Conservation (phyloP, 1,140 invertebrate species). For the Trachymyrmex septentrionalis region DNA sequence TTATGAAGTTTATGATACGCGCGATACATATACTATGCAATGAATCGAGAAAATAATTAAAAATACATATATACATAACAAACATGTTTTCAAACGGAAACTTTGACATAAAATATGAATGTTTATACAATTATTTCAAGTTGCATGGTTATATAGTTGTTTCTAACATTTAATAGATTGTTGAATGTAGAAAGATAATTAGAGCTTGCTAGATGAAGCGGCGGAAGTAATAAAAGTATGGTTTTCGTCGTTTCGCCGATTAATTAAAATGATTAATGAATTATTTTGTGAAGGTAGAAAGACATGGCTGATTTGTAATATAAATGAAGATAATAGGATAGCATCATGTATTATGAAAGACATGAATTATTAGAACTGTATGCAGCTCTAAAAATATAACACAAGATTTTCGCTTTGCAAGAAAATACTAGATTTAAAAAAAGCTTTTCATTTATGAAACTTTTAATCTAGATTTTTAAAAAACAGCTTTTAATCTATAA, state of each 20-base stretch:
- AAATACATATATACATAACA: background rate
- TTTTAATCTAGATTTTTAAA: background rate
- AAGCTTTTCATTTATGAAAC: background rate
- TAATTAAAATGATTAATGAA: conserved; percentile 59
- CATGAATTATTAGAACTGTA: conserved; percentile 17
- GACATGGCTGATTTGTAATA: conserved; percentile 22
- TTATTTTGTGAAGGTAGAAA: background rate
- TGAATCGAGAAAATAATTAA: conserved; percentile 7
- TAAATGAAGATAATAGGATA: conserved; percentile 32
- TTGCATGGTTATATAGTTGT: background rate
- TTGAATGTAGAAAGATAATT: conserved; percentile 7
- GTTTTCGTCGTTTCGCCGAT: conserved; percentile 17
- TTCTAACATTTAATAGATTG: background rate
- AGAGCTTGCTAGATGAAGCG: background rate
- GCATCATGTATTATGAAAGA: background rate
- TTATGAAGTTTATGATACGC: background rate
- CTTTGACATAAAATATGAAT: background rate
- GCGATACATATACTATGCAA: background rate
- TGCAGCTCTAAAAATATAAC: background rate
- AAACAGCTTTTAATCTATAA: background rate
- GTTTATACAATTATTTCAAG: background rate
- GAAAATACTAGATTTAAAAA: background rate
- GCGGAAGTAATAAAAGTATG: conserved; percentile 26
- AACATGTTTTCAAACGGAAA: background rate
- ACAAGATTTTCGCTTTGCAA: background rate